These are phyloP conservation scores for Marasmarcha lunaedactyla DNA, from an alignment of 2,888 invertebrate species.

Conservation along the genomic window DNA sequence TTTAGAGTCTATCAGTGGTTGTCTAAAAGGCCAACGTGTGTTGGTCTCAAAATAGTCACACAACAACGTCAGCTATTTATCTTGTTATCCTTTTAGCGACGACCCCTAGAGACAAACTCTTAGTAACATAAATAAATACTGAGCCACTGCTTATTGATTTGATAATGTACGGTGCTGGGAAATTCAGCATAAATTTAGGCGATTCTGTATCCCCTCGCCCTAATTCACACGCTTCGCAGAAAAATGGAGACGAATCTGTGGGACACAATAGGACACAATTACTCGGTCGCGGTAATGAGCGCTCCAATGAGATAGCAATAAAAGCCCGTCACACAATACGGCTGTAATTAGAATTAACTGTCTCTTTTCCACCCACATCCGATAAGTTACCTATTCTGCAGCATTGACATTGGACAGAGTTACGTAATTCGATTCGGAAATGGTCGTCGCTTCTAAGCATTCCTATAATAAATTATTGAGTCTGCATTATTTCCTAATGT, in stretches of 20 bases:
- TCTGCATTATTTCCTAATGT: no score
- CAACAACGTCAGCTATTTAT: slow-evolving; percentile 49
- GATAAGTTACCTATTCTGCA: slow-evolving; percentile 38
- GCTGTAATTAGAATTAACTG: slow-evolving; percentile 67
- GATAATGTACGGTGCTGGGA: slow-evolving; percentile 20
- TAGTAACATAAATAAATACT: slow-evolving; percentile 9
- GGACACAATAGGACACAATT: slow-evolving; percentile 59
- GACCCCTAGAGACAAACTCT: slow-evolving; percentile 31
- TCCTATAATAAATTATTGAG: no score
- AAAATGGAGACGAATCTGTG: slow-evolving; percentile 33
- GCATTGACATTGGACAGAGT: slow-evolving; percentile 37
- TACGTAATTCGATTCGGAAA: slow-evolving; percentile 14
- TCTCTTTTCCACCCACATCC: slow-evolving; percentile 61
- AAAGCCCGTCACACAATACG: slow-evolving; percentile 62
- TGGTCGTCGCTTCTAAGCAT: slow-evolving; percentile 2
- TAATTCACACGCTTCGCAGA: slow-evolving; percentile 57
- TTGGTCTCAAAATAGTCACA: slow-evolving; percentile 45
- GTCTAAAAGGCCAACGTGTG: slow-evolving; percentile 44
- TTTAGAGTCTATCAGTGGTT: slow-evolving; percentile 61
- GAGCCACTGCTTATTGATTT: background rate
- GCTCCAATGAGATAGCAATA: slow-evolving; percentile 65
- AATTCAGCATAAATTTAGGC: slow-evolving; percentile 20
- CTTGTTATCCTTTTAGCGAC: slow-evolving; percentile 54
- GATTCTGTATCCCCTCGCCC: slow-evolving; percentile 37
- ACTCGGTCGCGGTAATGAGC: slow-evolving; percentile 48